These are phyloP conservation scores for Tyto alba DNA, from an alignment of 2,113 vertebrate genomes.

Conservation along the genomic window DNA sequence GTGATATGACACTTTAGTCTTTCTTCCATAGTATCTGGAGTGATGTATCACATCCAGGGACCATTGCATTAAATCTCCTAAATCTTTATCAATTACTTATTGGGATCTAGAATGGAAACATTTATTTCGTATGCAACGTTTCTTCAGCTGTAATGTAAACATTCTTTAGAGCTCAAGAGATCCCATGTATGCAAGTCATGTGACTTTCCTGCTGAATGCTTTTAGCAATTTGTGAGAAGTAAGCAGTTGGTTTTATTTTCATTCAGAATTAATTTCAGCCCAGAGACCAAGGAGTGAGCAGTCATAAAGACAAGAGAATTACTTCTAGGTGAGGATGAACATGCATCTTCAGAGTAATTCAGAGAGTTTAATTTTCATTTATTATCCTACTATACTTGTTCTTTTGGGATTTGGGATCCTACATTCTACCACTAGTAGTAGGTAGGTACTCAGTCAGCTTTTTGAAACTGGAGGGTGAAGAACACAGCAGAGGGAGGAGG, in stretches of 20 bases:
- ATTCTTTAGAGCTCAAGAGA: neutral
- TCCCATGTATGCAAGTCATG: neutral
- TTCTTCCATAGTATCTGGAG: neutral
- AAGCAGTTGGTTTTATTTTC: neutral
- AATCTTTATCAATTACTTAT: neutral
- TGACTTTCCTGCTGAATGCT: neutral
- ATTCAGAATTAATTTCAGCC: neutral
- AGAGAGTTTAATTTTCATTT: neutral
- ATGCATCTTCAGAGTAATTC: neutral
- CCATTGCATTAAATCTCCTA: neutral
- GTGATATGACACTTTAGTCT: neutral
- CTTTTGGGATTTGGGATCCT: neutral
- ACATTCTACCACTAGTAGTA: neutral
- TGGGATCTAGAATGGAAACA: neutral
- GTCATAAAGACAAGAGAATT: neutral
- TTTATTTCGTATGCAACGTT: neutral
- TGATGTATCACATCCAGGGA: neutral
- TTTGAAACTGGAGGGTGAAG: neutral
- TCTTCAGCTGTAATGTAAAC: neutral
- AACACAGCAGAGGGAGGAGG: neutral
- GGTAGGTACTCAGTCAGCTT: neutral
- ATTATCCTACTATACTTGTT: neutral
- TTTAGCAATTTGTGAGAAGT: neutral
- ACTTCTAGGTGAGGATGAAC: neutral
- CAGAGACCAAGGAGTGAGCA: neutral